Evolutionary conservation across 2,888 invertebrate genomes (phyloP).

Genomic region (Tanytarsus gracilentus): DNA sequence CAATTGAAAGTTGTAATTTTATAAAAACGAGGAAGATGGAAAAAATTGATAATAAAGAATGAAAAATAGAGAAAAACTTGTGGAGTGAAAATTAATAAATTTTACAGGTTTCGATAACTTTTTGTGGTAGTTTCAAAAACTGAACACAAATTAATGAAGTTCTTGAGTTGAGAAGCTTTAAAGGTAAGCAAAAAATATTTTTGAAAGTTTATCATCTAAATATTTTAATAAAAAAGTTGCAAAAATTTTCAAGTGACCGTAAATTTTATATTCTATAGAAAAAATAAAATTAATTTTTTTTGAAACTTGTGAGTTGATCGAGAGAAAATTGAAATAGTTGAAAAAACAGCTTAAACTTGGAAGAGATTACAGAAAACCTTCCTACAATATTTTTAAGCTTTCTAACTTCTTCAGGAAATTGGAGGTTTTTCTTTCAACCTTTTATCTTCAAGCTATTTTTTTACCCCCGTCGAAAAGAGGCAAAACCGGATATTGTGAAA

Average conservation of each 20-base stretch:
- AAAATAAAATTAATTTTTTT: not conserved
- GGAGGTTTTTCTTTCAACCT: not conserved
- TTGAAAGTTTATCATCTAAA: no score
- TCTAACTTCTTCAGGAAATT: constrained; percentile 21
- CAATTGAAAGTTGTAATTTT: not conserved
- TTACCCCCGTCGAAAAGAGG: no score
- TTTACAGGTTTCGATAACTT: no score
- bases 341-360: not conserved
- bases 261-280: not conserved
- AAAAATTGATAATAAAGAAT: not conserved
- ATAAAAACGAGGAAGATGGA: not conserved
- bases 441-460: not conserved
- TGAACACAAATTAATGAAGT: no score
- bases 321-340: not conserved
- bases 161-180: no score
- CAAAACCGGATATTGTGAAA: constrained; percentile 21
- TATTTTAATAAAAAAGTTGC: no score
- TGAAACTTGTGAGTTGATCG: not conserved
- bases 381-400: not conserved
- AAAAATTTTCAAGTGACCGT: no score
- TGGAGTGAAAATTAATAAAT: no score
- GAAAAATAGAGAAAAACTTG: not conserved
- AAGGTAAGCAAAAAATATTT: no score
- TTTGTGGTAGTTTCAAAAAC: no score
- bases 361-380: not conserved